phyloP scores from a whole-genome alignment of 1,140 invertebrate species.

The Bombus terrestris region DNA sequence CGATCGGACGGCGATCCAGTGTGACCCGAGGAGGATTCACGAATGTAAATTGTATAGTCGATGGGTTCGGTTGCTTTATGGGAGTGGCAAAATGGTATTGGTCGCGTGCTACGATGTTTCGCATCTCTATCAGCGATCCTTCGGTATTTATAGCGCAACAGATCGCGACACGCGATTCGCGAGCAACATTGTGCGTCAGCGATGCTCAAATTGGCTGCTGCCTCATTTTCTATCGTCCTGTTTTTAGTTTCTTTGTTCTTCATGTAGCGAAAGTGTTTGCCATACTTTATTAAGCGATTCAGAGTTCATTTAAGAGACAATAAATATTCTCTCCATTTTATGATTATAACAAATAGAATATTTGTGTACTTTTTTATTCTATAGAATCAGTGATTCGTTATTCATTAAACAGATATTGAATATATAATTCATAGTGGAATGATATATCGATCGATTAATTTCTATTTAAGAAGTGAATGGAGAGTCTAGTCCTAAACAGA shows the following conservation, averaged over 20 bases:
- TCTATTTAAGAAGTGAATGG: too few species aligned
- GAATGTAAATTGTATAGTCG: neutral
- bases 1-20: neutral
- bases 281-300: too few species aligned
- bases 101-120: neutral
- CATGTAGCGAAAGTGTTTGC: neutral
- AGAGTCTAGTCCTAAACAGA: too few species aligned
- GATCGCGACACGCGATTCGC: neutral
- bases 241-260: neutral
- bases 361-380: too few species aligned
- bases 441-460: too few species aligned
- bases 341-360: too few species aligned
- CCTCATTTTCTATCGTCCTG: neutral
- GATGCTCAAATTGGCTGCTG: neutral
- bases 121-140: neutral
- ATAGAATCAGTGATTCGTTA: too few species aligned
- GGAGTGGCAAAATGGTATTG: neutral
- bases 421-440: too few species aligned
- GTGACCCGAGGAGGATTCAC: neutral
- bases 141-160: slow-evolving; percentile 16
- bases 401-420: too few species aligned
- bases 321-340: too few species aligned
- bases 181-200: neutral
- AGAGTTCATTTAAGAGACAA: too few species aligned
- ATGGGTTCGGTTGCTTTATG: neutral